Conservation (phyloP, 2,113 vertebrate genomes). For the chimpanzee (Pan troglodytes) region NHGRI_mPanTro3-v2.1_pri NC_072407.2:71853001-71853500, state of each 20-base stretch:
- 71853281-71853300: neutral
- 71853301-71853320: neutral
- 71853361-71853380: neutral
- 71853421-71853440: too few species aligned
- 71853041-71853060: neutral
- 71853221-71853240: neutral
- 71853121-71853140: neutral
- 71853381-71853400: neutral
- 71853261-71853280: neutral
- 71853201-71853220: too few species aligned
- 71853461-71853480: too few species aligned
- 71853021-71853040: neutral
- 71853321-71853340: neutral
- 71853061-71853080: rapidly evolving
- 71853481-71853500: too few species aligned
- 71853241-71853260: too few species aligned
- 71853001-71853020: neutral
- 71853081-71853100: neutral
- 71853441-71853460: rapidly evolving
- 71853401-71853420: rapidly evolving
- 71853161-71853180: rapidly evolving
- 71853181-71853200: rapidly evolving
- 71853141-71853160: neutral
- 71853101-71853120: neutral
- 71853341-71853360: neutral